Percentiles rank a stretch among this genome's conserved stretches.
Conservation (phyloP, 2,113 vertebrate genomes). For the Pollimyrus isidori region DNA sequence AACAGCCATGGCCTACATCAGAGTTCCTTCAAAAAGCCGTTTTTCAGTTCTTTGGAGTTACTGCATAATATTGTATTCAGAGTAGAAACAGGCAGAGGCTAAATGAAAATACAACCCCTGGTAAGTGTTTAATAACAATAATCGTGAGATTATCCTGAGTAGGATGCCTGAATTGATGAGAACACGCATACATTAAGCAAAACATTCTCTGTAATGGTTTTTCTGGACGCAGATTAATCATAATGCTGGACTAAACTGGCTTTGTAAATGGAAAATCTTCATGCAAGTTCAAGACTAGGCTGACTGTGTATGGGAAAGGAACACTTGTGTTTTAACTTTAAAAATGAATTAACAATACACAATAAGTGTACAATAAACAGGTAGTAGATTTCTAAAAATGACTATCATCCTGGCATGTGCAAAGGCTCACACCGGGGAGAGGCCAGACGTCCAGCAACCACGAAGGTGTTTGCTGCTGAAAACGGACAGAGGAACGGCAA, state of each 20-base stretch:
- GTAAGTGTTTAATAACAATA: not conserved
- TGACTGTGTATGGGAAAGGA: not conserved
- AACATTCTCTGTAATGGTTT: not conserved
- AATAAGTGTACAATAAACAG: not conserved
- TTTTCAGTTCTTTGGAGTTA: not conserved
- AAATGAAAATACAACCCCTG: not conserved
- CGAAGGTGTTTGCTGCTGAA: not conserved
- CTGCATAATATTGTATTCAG: not conserved
- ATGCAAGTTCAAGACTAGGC: not conserved
- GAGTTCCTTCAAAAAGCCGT: not conserved
- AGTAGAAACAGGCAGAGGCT: not conserved
- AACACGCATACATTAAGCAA: not conserved
- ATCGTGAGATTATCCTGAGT: not conserved
- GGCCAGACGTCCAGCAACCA: not conserved
- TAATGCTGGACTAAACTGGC: not conserved
- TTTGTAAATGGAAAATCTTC: not conserved
- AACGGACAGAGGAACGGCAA: not conserved
- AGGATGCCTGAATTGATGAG: not conserved
- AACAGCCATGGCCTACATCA: not conserved
- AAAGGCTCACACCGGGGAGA: not conserved
- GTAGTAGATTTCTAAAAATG: not conserved
- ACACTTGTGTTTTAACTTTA: not conserved
- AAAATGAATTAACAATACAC: not conserved
- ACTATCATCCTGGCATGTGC: not conserved
- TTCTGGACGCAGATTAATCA: not conserved